phyloP scores from a whole-genome alignment of 2,888 invertebrate species.

The Baronia brevicornis region DNA sequence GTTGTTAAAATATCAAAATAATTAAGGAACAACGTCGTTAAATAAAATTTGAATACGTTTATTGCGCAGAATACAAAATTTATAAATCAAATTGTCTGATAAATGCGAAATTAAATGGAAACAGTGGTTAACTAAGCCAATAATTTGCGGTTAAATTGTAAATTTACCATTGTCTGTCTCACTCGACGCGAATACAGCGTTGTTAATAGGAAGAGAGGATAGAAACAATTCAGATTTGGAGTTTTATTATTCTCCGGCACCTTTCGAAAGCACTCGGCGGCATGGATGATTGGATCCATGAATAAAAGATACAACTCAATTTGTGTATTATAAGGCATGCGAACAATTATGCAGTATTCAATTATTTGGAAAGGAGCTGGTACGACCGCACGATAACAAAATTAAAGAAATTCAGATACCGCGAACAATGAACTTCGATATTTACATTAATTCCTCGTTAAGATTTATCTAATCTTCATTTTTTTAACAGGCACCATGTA shows the following conservation, averaged over 20 bases:
- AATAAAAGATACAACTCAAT: conserved; percentile 69
- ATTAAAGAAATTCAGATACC: conserved; percentile 12
- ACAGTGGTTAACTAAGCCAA: conserved; percentile 64
- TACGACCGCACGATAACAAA: conserved; percentile 12
- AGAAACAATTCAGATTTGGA: conserved; percentile 34
- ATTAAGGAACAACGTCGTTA: no score
- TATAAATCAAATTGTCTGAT: conserved; percentile 12
- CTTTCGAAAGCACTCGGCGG: conserved; percentile 58
- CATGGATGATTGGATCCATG: conserved; percentile 65
- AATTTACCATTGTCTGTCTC: conserved; percentile 28
- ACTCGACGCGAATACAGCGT: conserved; percentile 21
- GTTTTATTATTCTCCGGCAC: conserved; percentile 54
- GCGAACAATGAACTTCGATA: no score
- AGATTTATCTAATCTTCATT: no score
- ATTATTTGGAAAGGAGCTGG: conserved; percentile 28
- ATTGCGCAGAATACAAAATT: not conserved
- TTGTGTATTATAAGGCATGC: conserved; percentile 54
- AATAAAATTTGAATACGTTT: no score
- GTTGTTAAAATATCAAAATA: no score
- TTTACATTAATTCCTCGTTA: no score
- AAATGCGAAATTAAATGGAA: conserved; percentile 35
- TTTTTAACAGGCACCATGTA: no score
- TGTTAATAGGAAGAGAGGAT: conserved; percentile 19
- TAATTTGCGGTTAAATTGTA: conserved; percentile 43
- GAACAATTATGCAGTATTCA: conserved; percentile 59